Base-by-base conservation (phyloP, 2,113 vertebrate species). In the Pseudorhombus dupliciocellatus region DNA sequence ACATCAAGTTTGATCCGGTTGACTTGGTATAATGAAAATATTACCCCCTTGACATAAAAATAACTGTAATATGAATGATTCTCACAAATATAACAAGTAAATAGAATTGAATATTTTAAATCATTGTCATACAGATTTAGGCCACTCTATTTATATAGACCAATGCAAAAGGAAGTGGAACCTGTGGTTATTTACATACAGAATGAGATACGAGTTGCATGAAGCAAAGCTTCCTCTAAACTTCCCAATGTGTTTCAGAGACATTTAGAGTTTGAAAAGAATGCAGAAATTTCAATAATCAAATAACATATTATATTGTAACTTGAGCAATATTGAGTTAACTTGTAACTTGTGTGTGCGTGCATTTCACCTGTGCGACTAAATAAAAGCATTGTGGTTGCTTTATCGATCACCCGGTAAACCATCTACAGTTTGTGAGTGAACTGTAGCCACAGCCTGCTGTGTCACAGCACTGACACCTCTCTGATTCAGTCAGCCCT, bases 111-210 rank as follows among this genome's bases (percentile, higher is more conserved):
- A n/a, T 28, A 16, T 16, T 26, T 28, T 2, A 28, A 28, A 24
- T 24, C 6, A 24, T 26, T 55, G 14, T 16, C 28, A 10, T 20
- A 5, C 28, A 5, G 2, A 48, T 28, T 28, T 34, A 24, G 28
- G 14, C 40, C 21, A 20, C 7, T 10, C 8, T n/a, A 4, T 51
- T 34, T 37, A 31, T 15, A 0, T 40, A 21, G 7, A 53, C 1
- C 3, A 46, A 2, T 22, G 12, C 2, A 64, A 59, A 26, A 74
- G 71, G 54, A 74, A 74, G 53, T 46, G 42, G 18, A 26, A 28
- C 11, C 2, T 10, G 4, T 7, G 50, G 7, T 2, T 15, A 20
- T 21, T 22, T 15, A 11, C 24, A 59, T 16, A 50, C 10, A 26
- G 7, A 2, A 26, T 20, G n/a, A 46, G 25, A 10, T 10, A 26